These are phyloP conservation scores for Oryzias sinensis DNA, from an alignment of 2,797 vertebrate species.

Conservation along the genomic window DNA sequence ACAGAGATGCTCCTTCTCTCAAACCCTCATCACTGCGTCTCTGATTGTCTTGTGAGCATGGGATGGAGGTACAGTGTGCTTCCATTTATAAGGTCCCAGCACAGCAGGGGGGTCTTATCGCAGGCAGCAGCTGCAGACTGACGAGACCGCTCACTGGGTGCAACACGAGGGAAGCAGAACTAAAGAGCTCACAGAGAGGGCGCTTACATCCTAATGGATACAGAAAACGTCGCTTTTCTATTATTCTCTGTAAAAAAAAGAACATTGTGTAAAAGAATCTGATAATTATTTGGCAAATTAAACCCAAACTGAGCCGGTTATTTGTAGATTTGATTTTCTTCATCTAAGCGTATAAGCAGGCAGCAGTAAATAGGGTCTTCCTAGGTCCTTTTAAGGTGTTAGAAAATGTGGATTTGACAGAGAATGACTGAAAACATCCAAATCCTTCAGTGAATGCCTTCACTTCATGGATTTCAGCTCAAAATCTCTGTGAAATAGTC, in stretches of 20 bases:
- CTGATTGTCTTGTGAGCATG: constrained; percentile 45
- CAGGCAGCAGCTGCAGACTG: constrained; percentile 71
- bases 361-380: neutral
- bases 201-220: constrained; percentile 3
- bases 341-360: neutral
- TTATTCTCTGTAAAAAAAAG: no score
- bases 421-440: constrained; percentile 1
- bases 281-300: no score
- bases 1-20: constrained; percentile 27
- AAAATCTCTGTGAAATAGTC: constrained; percentile 2
- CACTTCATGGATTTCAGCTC: constrained; percentile 1
- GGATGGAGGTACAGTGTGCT: constrained; percentile 45
- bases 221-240: neutral
- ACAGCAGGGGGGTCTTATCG: constrained; percentile 73
- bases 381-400: neutral
- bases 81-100: constrained; percentile 67
- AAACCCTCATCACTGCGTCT: constrained; percentile 32
- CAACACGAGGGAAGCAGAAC: constrained; percentile 26
- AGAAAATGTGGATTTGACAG: neutral
- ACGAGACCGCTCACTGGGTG: constrained; percentile 58
- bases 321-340: neutral
- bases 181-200: constrained; percentile 8
- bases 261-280: no score
- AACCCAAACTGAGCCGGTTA: neutral
- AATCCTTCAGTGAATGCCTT: neutral